Percentiles rank a stretch among this genome's conserved stretches.
Evolutionary conservation across 2,888 invertebrate species (phyloP).

Genomic region (Rugalucina vietnamica): DNA sequence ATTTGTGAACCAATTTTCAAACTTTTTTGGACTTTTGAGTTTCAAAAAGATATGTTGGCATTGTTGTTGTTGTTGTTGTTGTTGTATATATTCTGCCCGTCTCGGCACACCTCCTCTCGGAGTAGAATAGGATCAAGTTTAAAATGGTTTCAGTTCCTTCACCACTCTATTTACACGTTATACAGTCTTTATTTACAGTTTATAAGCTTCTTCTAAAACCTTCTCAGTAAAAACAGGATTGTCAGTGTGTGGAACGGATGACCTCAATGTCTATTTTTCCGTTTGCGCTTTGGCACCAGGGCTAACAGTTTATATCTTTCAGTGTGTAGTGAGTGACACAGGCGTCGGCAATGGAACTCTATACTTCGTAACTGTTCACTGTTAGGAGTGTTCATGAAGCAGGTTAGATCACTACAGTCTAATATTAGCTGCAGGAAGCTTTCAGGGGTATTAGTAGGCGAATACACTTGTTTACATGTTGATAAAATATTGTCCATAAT

Average conservation of each 20-base stretch:
- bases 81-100: too few relatives aligned
- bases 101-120: too few relatives aligned
- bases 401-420: not conserved
- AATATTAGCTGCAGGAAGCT: constrained; percentile 1
- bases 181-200: not conserved
- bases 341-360: not conserved
- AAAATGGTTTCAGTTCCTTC: not conserved
- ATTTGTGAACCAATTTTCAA: too few relatives aligned
- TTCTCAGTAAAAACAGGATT: not conserved
- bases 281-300: not conserved
- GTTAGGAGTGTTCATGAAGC: not conserved
- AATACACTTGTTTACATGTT: not conserved
- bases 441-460: not conserved
- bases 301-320: not conserved
- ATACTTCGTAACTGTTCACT: not conserved
- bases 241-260: not conserved
- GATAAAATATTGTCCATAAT: not conserved
- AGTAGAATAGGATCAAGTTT: too few relatives aligned
- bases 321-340: not conserved
- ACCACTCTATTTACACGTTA: not conserved
- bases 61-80: too few relatives aligned
- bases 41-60: too few relatives aligned
- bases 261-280: not conserved
- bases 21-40: too few relatives aligned
- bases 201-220: not conserved